Evolutionary conservation across 2,113 vertebrate species (phyloP).

Genomic region (Xiphophorus maculatus): DNA sequence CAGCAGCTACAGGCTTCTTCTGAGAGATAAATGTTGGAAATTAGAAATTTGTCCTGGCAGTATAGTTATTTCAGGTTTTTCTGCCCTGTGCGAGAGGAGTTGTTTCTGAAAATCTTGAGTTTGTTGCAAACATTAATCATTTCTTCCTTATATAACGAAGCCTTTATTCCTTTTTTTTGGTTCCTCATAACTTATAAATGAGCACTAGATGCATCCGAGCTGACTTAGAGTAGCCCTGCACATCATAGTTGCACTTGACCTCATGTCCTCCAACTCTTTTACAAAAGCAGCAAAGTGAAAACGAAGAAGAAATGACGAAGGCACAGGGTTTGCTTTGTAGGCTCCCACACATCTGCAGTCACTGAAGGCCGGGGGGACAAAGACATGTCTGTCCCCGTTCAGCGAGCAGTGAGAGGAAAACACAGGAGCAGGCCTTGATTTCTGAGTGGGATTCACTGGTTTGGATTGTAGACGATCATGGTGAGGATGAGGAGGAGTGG

Average conservation of each 20-base stretch:
- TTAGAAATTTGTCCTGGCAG: constrained; percentile 1
- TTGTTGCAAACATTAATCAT: not conserved
- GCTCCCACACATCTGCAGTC: constrained; percentile 72
- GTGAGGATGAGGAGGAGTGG: constrained; percentile 56
- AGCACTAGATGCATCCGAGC: constrained; percentile 11
- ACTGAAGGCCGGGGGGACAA: constrained; percentile 66
- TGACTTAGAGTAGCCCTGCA: constrained; percentile 12
- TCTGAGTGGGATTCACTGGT: constrained; percentile 62
- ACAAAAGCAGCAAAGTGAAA: constrained; percentile 27
- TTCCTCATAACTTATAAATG: constrained; percentile 62
- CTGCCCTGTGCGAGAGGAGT: not conserved
- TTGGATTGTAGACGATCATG: constrained; percentile 66
- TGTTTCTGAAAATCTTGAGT: not conserved
- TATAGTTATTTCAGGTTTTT: constrained; percentile 8
- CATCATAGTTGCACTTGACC: constrained; percentile 5
- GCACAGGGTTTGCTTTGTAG: constrained; percentile 69
- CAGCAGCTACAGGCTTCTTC: constrained; percentile 26
- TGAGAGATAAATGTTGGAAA: constrained; percentile 14
- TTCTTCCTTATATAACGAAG: constrained; percentile 10
- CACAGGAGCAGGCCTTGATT: constrained; percentile 68
- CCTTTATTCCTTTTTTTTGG: constrained; percentile 14
- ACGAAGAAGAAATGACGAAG: constrained; percentile 53
- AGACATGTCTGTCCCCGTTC: constrained; percentile 62
- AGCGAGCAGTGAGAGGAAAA: constrained; percentile 38
- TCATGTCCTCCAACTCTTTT: not conserved